phyloP scores from a whole-genome alignment of 2,113 vertebrate species.

The Solea solea region DNA sequence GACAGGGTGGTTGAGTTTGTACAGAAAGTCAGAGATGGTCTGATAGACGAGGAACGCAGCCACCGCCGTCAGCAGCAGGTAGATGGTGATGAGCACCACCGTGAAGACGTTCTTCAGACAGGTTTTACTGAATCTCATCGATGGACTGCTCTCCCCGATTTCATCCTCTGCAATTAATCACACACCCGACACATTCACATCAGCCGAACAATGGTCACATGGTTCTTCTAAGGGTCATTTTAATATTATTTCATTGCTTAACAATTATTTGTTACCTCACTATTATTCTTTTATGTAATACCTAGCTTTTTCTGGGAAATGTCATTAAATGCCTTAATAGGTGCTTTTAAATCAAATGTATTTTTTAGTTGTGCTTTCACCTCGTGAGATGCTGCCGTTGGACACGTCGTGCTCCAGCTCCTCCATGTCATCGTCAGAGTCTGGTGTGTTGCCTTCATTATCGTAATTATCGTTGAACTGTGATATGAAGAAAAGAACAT shows the following conservation, averaged over 20 bases:
- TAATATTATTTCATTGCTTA: too few relatives aligned
- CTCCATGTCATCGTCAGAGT: slow-evolving; percentile 58
- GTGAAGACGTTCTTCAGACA: slow-evolving; percentile 96
- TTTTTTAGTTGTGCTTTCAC: slow-evolving; percentile 56
- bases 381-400: slow-evolving; percentile 72
- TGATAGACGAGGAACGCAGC: slow-evolving; percentile 96
- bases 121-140: slow-evolving; percentile 86
- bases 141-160: slow-evolving; percentile 64
- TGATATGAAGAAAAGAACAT: not conserved
- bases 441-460: slow-evolving; percentile 80
- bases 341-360: too few relatives aligned
- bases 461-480: slow-evolving; percentile 86
- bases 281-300: too few relatives aligned
- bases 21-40: slow-evolving; percentile 93
- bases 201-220: too few relatives aligned
- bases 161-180: slow-evolving; percentile 76
- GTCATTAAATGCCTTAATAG: too few relatives aligned
- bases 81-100: slow-evolving; percentile 92
- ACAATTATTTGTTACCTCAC: too few relatives aligned
- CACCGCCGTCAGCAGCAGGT: slow-evolving; percentile 91
- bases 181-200: not conserved
- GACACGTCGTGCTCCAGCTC: slow-evolving; percentile 65
- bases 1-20: slow-evolving; percentile 93
- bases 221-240: too few relatives aligned
- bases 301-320: not conserved